These are phyloP conservation scores for Rotaria magnacalcarata DNA, from an alignment of 2,888 invertebrate genomes.

Conservation along the genomic window DNA sequence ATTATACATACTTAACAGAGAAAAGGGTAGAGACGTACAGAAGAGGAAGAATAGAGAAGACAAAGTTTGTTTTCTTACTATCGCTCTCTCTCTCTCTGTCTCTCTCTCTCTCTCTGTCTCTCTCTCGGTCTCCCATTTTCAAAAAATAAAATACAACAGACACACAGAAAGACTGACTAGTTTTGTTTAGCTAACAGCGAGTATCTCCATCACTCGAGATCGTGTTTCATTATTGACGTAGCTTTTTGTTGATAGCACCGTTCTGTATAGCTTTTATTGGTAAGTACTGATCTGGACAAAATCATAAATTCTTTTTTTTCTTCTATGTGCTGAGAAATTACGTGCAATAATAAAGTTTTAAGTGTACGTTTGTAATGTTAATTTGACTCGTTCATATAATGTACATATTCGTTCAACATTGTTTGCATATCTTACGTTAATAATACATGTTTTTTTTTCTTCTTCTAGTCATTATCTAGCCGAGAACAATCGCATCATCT, in stretches of 20 bases:
- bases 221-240: neutral
- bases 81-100: neutral
- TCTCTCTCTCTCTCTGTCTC: neutral
- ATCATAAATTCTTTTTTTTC: neutral
- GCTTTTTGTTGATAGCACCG: neutral
- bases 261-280: neutral
- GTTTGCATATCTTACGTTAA: constrained; percentile 3
- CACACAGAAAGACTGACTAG: neutral
- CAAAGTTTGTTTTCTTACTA: neutral
- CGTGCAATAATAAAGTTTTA: neutral
- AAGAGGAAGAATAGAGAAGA: neutral
- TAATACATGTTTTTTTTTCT: neutral
- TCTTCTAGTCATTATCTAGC: neutral
- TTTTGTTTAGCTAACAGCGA: neutral
- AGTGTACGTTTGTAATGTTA: neutral
- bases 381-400: constrained; percentile 17
- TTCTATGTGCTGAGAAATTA: neutral
- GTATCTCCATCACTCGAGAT: neutral
- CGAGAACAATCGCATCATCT: constrained; percentile 2
- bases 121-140: neutral
- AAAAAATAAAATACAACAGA: neutral
- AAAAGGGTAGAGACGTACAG: neutral
- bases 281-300: neutral
- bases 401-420: neutral
- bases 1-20: neutral